These are phyloP conservation scores for Danio choprae DNA, from an alignment of 2,797 vertebrate species.

Conservation along the genomic window DNA sequence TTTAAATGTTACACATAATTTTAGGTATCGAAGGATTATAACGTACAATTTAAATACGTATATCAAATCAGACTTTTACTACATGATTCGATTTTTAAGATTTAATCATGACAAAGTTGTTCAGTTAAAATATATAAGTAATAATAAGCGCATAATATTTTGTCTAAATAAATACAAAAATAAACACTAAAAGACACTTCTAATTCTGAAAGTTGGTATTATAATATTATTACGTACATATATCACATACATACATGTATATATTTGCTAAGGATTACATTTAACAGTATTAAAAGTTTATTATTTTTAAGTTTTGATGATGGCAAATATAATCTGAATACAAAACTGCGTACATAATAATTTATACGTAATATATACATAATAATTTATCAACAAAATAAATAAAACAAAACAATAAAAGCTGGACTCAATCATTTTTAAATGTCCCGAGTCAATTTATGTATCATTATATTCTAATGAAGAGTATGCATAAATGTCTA, in stretches of 20 bases:
- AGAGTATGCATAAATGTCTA: background rate
- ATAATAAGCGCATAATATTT: too few relatives aligned
- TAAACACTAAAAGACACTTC: too few relatives aligned
- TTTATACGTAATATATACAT: background rate
- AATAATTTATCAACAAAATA: background rate
- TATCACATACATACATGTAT: background rate
- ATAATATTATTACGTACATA: background rate
- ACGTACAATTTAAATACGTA: too few relatives aligned
- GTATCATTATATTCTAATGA: background rate
- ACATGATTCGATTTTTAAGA: too few relatives aligned
- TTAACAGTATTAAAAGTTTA: background rate
- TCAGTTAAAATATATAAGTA: too few relatives aligned
- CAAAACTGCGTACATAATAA: too few relatives aligned
- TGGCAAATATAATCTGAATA: background rate
- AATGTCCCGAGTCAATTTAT: background rate
- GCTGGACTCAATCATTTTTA: background rate
- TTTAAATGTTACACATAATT: background rate
- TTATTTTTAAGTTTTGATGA: background rate
- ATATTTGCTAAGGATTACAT: background rate
- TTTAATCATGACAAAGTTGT: too few relatives aligned
- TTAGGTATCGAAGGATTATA: background rate
- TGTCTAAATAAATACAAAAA: too few relatives aligned
- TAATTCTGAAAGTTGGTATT: too few relatives aligned
- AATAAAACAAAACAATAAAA: background rate
- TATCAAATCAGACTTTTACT: too few relatives aligned